Conservation (phyloP, 2,888 invertebrate genomes). For the Cataglyphis rosenhaueri region DNA sequence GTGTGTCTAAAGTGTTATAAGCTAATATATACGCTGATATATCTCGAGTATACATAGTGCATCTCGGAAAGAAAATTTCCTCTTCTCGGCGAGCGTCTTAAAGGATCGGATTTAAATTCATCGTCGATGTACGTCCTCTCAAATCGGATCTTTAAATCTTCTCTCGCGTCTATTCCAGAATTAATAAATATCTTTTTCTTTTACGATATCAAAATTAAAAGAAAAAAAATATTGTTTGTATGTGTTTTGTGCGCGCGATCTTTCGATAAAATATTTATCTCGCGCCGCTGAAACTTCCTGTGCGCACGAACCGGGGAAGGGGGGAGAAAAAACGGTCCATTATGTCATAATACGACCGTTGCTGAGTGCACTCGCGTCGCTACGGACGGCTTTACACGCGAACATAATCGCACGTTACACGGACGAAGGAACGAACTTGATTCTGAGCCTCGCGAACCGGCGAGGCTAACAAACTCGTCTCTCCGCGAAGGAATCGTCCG, state of each 20-base stretch:
- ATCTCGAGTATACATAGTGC: constrained; percentile 9
- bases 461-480: constrained; percentile 29
- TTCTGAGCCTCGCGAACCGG: not conserved
- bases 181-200: constrained; percentile 1
- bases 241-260: not conserved
- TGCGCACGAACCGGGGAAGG: not conserved
- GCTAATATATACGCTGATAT: constrained; percentile 30
- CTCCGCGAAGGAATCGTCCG: not conserved
- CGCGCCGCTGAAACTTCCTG: not conserved
- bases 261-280: constrained; percentile 17
- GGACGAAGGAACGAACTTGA: constrained; percentile 13
- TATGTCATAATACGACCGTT: constrained; percentile 14
- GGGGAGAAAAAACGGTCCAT: not conserved
- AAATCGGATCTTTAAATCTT: constrained; percentile 11
- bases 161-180: not conserved
- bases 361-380: constrained; percentile 23
- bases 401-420: constrained; percentile 17
- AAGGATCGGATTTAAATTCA: constrained; percentile 48
- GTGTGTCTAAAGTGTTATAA: not conserved
- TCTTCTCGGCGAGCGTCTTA: constrained; percentile 32
- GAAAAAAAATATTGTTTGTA: not conserved
- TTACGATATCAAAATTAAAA: not conserved
- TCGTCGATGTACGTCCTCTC: constrained; percentile 17
- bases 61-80: constrained; percentile 37
- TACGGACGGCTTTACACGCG: constrained; percentile 25